A percentile compares a stretch with the other conserved stretches of the same genome.
These are phyloP conservation scores for Drosophila austrosaltans DNA, from an alignment of 2,888 invertebrate genomes.

Conservation along the genomic window DNA sequence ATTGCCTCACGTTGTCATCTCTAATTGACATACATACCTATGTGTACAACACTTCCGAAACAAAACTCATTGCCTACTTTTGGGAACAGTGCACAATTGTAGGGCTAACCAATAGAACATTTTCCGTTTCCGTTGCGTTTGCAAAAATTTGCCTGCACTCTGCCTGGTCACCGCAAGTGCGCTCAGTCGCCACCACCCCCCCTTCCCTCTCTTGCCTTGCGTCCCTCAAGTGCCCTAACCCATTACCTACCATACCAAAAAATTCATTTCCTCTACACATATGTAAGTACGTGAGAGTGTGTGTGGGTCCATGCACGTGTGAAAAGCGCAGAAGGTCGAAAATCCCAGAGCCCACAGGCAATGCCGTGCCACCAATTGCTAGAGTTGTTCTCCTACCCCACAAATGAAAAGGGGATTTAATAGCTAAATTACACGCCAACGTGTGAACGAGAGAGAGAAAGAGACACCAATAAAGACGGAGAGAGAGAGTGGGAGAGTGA, in stretches of 20 bases:
- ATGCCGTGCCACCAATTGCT: conserved; percentile 28
- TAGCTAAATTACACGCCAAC: conserved; percentile 74
- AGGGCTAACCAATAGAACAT: conserved; percentile 71
- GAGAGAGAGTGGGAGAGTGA: neutral
- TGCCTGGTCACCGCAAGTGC: conserved; percentile 50
- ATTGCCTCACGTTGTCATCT: neutral
- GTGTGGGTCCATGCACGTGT: conserved; percentile 30
- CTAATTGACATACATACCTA: neutral
- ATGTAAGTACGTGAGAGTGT: neutral
- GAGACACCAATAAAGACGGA: neutral
- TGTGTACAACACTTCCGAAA: conserved; percentile 4
- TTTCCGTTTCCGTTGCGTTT: conserved; percentile 73
- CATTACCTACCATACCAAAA: conserved; percentile 22
- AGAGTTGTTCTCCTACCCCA: conserved; percentile 25
- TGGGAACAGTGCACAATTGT: conserved; percentile 51
- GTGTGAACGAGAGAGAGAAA: neutral
- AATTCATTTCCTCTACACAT: conserved; percentile 45
- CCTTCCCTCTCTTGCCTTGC: neutral
- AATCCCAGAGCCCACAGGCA: conserved; percentile 9
- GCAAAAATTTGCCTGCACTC: conserved; percentile 56
- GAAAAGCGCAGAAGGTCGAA: conserved; percentile 28
- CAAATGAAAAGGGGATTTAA: conserved; percentile 72
- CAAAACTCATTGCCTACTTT: conserved; percentile 24
- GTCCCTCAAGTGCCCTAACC: neutral
- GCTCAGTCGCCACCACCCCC: neutral